A percentile compares a stretch with the other conserved stretches of the same genome.
phyloP scores from a whole-genome alignment of 92 coral and sea anemone genomes.

The Chrysogorgia sp. region DNA sequence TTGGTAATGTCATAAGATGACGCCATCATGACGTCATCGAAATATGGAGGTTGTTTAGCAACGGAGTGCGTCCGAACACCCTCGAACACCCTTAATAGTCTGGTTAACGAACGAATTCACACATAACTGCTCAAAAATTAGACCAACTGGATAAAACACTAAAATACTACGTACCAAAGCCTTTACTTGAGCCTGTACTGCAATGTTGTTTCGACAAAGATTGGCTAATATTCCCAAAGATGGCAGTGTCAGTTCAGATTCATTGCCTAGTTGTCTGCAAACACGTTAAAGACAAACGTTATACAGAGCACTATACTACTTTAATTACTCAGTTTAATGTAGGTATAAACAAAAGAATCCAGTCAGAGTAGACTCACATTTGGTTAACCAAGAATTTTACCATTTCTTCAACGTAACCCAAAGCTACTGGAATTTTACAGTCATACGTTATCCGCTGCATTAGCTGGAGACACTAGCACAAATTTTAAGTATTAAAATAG shows the following conservation, averaged over 20 bases:
- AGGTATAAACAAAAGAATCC: not conserved
- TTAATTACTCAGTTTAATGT: no score
- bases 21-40: no score
- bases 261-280: conserved; percentile 76
- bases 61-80: no score
- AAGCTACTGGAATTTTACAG: conserved; percentile 70
- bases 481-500: no score
- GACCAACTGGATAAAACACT: no score
- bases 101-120: no score
- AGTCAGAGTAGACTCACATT: conserved; percentile 75
- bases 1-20: no score
- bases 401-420: conserved; percentile 86
- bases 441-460: conserved; percentile 87
- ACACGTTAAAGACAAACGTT: not conserved
- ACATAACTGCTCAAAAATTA: no score
- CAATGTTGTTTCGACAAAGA: conserved; percentile 90
- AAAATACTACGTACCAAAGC: conserved; percentile 71
- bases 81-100: no score
- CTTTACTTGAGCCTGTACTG: conserved; percentile 95
- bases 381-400: conserved; percentile 79
- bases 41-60: no score
- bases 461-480: conserved; percentile 78
- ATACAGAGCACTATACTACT: not conserved
- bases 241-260: conserved; percentile 89
- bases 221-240: conserved; percentile 92